Evolutionary conservation across 2,797 vertebrate genomes (phyloP), one percentile per base, ranked within the genome.

Genomic region (Momotus momota): DNA sequence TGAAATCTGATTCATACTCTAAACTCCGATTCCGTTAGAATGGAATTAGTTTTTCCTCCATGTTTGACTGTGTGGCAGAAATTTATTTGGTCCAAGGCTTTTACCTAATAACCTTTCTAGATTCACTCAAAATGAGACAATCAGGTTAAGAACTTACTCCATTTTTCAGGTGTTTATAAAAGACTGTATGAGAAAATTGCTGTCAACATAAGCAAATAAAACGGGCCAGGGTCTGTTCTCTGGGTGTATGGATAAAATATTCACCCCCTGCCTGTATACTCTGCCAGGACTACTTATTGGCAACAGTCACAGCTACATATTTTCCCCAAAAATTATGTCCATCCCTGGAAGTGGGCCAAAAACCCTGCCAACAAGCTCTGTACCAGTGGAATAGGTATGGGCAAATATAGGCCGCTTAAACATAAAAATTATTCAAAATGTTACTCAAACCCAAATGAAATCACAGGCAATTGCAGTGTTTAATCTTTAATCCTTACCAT

Each of bases 381-480:
- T 43, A 75, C 48, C 4, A 6, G 20, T 26, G 43, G 5, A 62
- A 62, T 29, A 65, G 23, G 18, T 62, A 66, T 72, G 31, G 43
- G 35, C 46, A 93, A 91, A 81, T 46, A 75, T 23, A 72, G 21
- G 10, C 38, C 54, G 26, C 45, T 89, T 77, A 61, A 38, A 51
- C 38, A 79, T 2, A 81, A 84, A 78, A 83, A 72, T n/a, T 38
- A 67, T 38, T 88, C 46, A 27, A 71, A 88, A 72, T n/a, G 4
- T 78, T 94, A 48, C 61, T 94, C 80, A 75, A 92, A 95, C 54
- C 22, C 18, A 48, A 79, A 72, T 95, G 94, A 95, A 96, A 96
- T 70, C 31, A 10, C n/a, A 58, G 33, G 26, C 69, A 83, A 66
- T 84, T 81, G 27, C 65, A 52, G 51, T 35, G 64, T 82, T 95